Conservation (phyloP, 2,113 vertebrate species). For the Pomatorhinus ruficollis region DNA sequence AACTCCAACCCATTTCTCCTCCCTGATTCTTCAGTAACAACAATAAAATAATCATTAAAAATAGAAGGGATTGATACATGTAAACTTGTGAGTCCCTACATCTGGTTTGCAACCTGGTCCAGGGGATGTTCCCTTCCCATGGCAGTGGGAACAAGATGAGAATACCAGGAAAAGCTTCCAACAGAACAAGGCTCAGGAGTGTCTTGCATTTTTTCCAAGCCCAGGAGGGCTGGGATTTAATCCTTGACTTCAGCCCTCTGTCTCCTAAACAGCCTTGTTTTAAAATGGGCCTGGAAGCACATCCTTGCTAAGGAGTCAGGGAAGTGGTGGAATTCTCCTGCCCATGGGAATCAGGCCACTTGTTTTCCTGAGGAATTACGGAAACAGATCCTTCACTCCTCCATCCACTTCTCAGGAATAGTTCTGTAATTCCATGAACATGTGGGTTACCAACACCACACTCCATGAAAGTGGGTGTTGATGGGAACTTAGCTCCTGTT, state of each 20-base stretch:
- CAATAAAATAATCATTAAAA: not conserved
- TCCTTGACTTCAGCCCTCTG: not conserved
- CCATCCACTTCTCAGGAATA: not conserved
- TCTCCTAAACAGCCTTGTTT: not conserved
- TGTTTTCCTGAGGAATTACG: not conserved
- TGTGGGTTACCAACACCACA: not conserved
- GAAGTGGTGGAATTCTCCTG: not conserved
- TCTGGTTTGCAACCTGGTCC: not conserved
- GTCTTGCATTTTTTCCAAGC: not conserved
- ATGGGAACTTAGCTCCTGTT: not conserved
- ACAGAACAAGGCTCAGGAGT: not conserved
- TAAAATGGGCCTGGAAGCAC: not conserved
- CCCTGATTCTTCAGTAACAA: not conserved
- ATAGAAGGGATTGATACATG: not conserved
- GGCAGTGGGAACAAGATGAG: not conserved
- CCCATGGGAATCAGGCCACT: not conserved
- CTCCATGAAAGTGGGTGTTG: not conserved
- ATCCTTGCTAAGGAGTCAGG: not conserved
- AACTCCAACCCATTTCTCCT: not conserved
- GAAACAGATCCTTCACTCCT: not conserved
- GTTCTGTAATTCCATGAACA: not conserved
- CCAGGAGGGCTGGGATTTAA: not conserved
- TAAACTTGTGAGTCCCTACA: accelerated
- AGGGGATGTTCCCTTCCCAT: not conserved
- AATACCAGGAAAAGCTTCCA: not conserved